Base-by-base conservation (phyloP, 2,888 invertebrate genomes). In the Polyommatus icarus region DNA sequence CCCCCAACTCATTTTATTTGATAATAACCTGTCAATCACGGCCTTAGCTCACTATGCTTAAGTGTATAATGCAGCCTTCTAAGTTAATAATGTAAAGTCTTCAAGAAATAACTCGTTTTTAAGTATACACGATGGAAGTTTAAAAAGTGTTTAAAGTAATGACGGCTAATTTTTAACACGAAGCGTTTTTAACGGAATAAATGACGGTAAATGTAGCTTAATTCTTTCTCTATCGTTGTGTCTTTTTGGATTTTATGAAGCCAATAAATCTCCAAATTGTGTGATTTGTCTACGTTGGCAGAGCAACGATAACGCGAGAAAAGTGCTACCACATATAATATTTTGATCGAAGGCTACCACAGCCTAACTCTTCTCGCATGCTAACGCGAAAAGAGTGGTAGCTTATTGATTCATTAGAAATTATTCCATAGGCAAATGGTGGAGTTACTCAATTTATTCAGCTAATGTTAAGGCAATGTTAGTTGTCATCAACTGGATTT, bases 21-120 rank as follows among this genome's bases (percentile, higher is more conserved):
- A 54, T 50, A 75, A 75, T 54, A 75, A 75, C 75, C 50, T 75
- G 75, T 75, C 75, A 75, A 75, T 75, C 75, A 75, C 54, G n/a
- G 29, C 24, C 75, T 29, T 50, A 75, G 54, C 75, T 54, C 18
- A 54, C 46, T 50, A 2, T 5, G 8, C 46, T 75, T 50, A 50
- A 75, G 29, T 75, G 75, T 50, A 67, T 67, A 67, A 67, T 67
- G 18, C 67, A 67, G 67, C 29, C 67, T 67, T 75, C 75, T 75
- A 75, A 75, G 75, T 54, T 75, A 75, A 75, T 75, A 75, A 75
- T 50, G 75, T 54, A 18, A 32, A 75, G 75, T 50, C 54, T 50
- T 50, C 50, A 50, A 75, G 75, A 1, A 75, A 54, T 75, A 75
- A 75, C 75, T 75, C 20, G 75, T 75, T 75, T 75, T 54, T 75